Evolutionary conservation across 2,113 vertebrate genomes (phyloP).

Genomic region (Solenodon paradoxus): DNA sequence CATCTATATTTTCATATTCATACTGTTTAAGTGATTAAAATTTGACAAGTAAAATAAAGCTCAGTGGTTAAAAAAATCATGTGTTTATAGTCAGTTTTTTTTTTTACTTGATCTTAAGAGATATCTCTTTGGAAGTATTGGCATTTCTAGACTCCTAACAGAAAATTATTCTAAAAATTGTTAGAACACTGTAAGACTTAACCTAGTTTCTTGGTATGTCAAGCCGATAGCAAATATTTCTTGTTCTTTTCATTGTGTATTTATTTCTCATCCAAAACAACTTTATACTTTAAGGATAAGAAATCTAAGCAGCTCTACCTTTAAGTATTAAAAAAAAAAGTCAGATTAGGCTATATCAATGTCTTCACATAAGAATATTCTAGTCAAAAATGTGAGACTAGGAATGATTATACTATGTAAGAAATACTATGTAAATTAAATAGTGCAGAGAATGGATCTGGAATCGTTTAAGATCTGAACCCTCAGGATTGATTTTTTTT

Average conservation of each 20-base stretch:
- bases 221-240: background rate
- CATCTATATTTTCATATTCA: background rate
- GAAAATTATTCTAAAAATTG: background rate
- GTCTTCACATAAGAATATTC: slow-evolving; percentile 7
- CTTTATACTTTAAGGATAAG: background rate
- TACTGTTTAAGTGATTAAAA: background rate
- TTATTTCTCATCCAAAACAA: slow-evolving; percentile 6
- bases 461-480: slow-evolving; percentile 47
- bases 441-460: background rate
- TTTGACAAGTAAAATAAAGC: slow-evolving; percentile 13
- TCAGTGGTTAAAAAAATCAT: background rate
- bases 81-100: background rate
- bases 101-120: slow-evolving; percentile 35
- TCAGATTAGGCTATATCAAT: background rate
- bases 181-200: background rate
- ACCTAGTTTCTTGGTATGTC: slow-evolving; percentile 33
- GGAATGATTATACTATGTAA: background rate
- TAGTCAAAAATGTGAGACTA: background rate
- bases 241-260: background rate
- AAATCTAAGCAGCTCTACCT: slow-evolving; percentile 18
- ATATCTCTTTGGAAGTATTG: background rate
- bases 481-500: background rate
- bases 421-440: slow-evolving; percentile 11
- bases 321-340: background rate
- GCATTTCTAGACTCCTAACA: background rate